Evolutionary conservation across 2,797 vertebrate species (phyloP), one percentile per base, ranked within the genome.

Genomic region (Danio albolineatus): DNA sequence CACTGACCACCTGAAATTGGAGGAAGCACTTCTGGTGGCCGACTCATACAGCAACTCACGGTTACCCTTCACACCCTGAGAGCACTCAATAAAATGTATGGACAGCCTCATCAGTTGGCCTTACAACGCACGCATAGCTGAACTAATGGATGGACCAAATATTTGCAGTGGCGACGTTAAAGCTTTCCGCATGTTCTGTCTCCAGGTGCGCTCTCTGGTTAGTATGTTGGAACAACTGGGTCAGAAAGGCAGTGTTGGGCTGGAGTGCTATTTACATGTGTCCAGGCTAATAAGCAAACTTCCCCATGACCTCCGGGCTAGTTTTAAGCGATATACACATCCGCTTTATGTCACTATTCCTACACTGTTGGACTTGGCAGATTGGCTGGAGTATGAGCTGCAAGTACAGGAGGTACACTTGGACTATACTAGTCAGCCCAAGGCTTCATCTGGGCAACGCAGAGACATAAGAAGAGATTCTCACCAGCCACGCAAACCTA

Each of bases 11-110:
- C 4, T 83, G 66, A n/a, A 53, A 86, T 89, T 72, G 43, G 51
- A 76, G 89, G 77, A 85, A 85, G 76, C 84, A 19, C 78, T 65
- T 2, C 59, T 83, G 0, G 43, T 82, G 0, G 76, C 83, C 0
- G 48, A 75, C 43, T 85, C 64, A 0, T 84, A 85, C 14, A 77
- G 53, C 5, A 67, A 78, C 13, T 61, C 73, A 59, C 21, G 36
- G 8, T n/a, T 57, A 1, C 54, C 69, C 5, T 78, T 48, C 7
- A 49, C 36, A 86, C 66, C 2, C 82, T 82, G 69, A 39, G 17
- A 44, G 46, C 75, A 8, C 79, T 83, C 1, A 79, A 17, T 2
- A 43, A 70, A 36, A 49, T 51, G 44, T 82, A 80, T 19, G 78
- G 76, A 4, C 82, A 83, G 16, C 79, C 79, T 4, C 77, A 84